phyloP scores from a whole-genome alignment of 2,113 vertebrate species.

The Sardina pilchardus region DNA sequence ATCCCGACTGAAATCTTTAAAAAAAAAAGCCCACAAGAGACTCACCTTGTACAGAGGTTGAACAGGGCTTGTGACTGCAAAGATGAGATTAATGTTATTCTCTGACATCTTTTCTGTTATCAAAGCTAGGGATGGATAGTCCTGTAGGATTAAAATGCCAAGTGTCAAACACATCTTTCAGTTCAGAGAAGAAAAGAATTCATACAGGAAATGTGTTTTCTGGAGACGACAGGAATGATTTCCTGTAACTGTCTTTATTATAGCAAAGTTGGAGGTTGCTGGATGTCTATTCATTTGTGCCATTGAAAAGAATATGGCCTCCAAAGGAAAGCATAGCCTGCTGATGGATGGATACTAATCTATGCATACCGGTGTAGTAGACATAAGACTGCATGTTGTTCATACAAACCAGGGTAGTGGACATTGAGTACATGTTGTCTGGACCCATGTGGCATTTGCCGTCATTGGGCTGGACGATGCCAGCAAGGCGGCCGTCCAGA shows the following conservation, averaged over 20 bases:
- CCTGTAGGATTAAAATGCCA: conserved; percentile 65
- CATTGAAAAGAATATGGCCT: too few relatives aligned
- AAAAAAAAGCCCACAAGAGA: background rate
- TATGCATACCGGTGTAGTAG: conserved; percentile 45
- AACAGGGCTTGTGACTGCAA: conserved; percentile 86
- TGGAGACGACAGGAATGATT: too few relatives aligned
- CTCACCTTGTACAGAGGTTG: conserved; percentile 87
- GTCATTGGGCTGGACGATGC: conserved; percentile 91
- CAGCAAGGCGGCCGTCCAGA: conserved; percentile 89
- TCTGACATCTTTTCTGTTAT: conserved; percentile 96
- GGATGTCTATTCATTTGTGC: too few relatives aligned
- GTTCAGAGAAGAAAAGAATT: background rate
- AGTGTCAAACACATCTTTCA: background rate
- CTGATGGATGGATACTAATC: background rate
- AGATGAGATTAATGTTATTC: conserved; percentile 98
- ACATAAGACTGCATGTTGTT: too few relatives aligned
- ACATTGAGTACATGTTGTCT: conserved; percentile 86
- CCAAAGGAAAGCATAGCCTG: background rate
- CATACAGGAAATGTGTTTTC: too few relatives aligned
- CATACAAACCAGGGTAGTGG: conserved; percentile 91
- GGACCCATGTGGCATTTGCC: conserved; percentile 84
- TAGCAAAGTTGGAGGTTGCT: too few relatives aligned
- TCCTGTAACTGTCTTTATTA: too few relatives aligned
- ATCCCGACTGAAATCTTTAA: background rate
- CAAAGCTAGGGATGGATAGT: conserved; percentile 94